Conservation (phyloP, 1,140 invertebrate genomes). For the Anadara kagoshimensis region DNA sequence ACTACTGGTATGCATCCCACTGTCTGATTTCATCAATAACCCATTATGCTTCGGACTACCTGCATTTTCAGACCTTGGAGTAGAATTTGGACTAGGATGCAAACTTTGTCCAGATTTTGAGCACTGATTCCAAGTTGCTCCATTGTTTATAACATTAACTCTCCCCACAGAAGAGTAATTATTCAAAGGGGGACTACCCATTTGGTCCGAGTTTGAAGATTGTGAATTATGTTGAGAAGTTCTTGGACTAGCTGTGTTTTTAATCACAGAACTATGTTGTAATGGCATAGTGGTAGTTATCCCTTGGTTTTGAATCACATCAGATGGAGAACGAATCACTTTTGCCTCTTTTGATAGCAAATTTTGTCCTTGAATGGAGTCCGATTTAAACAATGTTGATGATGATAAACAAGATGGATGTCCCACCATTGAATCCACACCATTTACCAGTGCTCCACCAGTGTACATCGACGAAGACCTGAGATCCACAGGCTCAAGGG, state of each 20-base stretch:
- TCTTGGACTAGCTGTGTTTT: slow-evolving; percentile 56
- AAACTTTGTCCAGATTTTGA: slow-evolving; percentile 44
- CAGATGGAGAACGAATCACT: slow-evolving; percentile 38
- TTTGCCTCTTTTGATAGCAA: slow-evolving; percentile 46
- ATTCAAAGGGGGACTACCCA: slow-evolving; percentile 38
- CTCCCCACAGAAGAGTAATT: slow-evolving; percentile 40
- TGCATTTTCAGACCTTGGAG: slow-evolving; percentile 44
- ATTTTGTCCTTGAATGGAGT: slow-evolving; percentile 28
- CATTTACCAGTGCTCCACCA: slow-evolving; percentile 37
- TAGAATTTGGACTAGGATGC: slow-evolving; percentile 48
- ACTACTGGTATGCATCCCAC: slow-evolving; percentile 37
- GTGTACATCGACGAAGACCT: slow-evolving; percentile 61
- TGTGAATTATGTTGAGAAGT: slow-evolving; percentile 20
- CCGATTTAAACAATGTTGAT: slow-evolving; percentile 25
- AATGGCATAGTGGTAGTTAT: slow-evolving; percentile 37
- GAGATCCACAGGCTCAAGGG: slow-evolving; percentile 62
- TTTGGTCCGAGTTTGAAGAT: slow-evolving; percentile 40
- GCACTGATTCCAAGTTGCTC: slow-evolving; percentile 48
- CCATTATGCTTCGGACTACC: slow-evolving; percentile 48
- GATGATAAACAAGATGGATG: slow-evolving; percentile 28
- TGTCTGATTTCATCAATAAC: slow-evolving; percentile 31
- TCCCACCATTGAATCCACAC: slow-evolving; percentile 29
- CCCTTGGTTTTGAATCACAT: slow-evolving; percentile 35
- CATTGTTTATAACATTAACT: slow-evolving; percentile 50
- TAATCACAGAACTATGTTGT: slow-evolving; percentile 63